Base-by-base conservation (phyloP, 2,113 vertebrate genomes). In the Pungitius pungitius region DNA sequence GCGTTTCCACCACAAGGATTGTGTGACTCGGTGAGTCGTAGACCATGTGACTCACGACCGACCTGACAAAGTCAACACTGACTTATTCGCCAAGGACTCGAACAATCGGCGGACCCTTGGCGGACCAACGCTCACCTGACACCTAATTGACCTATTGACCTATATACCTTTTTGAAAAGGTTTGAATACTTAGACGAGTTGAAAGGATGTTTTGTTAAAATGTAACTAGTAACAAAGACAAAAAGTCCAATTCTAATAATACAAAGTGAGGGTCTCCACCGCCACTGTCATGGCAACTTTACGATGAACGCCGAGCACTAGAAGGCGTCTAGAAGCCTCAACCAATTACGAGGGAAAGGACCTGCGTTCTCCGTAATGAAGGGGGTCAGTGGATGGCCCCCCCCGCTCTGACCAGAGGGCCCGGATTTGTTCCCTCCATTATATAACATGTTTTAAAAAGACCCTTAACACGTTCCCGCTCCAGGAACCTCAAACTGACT, bases 301-400 rank as follows among this genome's bases (percentile, higher is more conserved):
- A 35, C 47, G 17, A 61, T 30, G 18, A 67, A 20, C 43, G 35
- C 8, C 10, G 18, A 60, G 47, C 39, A 39, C 22, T 56, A 55
- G 47, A 35, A 72, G 62, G 51, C 68, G 15, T 43, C 56, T n/a
- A n/a, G n/a, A 30, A 37, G 49, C n/a, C 37, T 14, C 22, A 20
- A 58, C n/a, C 13, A 81, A 77, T 56, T 42, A 72, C 67, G 42
- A 37, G n/a, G 49, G 27, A 35, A 30, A 9, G 1, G 27, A 33
- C 9, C 27, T 30, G 12, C 59, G 27, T 43, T 66, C 30, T 39
- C 0, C 0, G 6, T 67, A 51, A 81, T 71, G 60, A 70, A 54
- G 24, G 27, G 54, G 51, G 71, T 67, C 70, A 61, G 56, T 1
- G 49, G 56, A 47, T 14, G 35, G 12, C 26, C 54, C 2, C 0